A percentile compares a stretch with the other conserved stretches of the same genome.
Evolutionary conservation across 2,797 vertebrate genomes (phyloP).

Genomic region (Phrynocephalus guinanensis): DNA sequence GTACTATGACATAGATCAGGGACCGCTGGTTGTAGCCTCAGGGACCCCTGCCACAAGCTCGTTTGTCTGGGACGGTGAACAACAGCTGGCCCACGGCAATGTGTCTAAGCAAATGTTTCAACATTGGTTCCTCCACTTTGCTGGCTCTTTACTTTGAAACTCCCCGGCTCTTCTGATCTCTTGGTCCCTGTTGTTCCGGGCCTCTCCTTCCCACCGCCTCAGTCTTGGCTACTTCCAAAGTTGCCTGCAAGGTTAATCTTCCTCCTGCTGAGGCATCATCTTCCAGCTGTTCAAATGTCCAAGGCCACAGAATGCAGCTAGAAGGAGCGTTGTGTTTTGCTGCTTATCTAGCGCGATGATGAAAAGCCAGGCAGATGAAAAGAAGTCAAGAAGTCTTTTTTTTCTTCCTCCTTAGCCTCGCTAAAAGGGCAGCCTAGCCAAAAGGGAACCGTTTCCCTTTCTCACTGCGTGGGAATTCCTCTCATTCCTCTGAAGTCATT

Average conservation of each 20-base stretch:
- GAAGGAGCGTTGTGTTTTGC: not conserved
- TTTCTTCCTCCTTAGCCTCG: not conserved
- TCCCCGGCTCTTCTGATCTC: not conserved
- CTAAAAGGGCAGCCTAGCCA: not conserved
- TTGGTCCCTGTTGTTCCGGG: no score
- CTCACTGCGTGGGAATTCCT: not conserved
- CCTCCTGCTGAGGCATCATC: not conserved
- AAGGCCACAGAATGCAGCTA: not conserved
- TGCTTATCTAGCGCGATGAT: conserved; percentile 10
- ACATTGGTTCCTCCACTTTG: no score
- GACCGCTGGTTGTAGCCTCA: not conserved
- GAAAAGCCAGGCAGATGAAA: conserved; percentile 35
- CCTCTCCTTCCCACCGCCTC: not conserved
- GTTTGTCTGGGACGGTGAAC: not conserved
- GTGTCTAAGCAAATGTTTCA: not conserved
- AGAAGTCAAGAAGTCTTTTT: not conserved
- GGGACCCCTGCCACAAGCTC: not conserved
- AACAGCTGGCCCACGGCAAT: not conserved
- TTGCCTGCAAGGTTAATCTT: not conserved
- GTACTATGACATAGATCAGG: not conserved
- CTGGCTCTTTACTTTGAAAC: no score
- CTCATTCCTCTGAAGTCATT: not conserved
- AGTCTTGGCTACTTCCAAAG: not conserved
- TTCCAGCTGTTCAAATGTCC: not conserved
- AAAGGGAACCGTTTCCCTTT: not conserved